phyloP scores from a whole-genome alignment of 2,888 invertebrate species.

The Drosophila mercatorum region DNA sequence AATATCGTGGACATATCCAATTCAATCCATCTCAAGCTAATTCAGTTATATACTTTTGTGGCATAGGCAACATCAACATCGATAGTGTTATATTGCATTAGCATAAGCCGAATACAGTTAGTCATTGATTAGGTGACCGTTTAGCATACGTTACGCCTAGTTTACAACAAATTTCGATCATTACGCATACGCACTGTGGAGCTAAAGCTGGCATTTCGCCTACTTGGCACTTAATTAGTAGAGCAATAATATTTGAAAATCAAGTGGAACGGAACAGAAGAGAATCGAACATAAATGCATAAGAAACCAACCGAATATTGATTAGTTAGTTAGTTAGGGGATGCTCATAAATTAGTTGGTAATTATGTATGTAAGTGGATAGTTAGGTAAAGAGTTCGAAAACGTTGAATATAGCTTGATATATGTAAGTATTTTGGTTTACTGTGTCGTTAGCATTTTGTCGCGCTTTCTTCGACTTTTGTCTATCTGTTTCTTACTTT shows the following conservation, averaged over 20 bases:
- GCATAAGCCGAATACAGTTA: constrained; percentile 38
- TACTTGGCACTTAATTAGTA: constrained; percentile 20
- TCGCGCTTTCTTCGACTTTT: constrained; percentile 57
- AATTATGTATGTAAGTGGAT: constrained; percentile 55
- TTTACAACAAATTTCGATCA: constrained; percentile 21
- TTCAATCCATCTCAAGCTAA: constrained; percentile 53
- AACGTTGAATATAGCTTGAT: constrained; percentile 47
- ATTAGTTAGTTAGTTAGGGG: constrained; percentile 43
- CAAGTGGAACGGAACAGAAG: constrained; percentile 37
- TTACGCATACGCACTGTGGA: constrained; percentile 53
- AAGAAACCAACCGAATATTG: constrained; percentile 30
- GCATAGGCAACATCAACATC: constrained; percentile 46
- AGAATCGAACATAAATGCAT: constrained; percentile 22
- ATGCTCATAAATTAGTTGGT: constrained; percentile 54
- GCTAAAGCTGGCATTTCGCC: constrained; percentile 27
- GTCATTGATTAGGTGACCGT: not conserved
- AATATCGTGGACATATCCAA: constrained; percentile 21
- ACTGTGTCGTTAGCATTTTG: constrained; percentile 59
- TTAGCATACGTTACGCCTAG: constrained; percentile 34
- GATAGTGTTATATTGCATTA: constrained; percentile 37
- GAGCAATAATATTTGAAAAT: constrained; percentile 21
- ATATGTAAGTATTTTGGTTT: constrained; percentile 50
- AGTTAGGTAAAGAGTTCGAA: constrained; percentile 53
- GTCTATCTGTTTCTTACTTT: constrained; percentile 71
- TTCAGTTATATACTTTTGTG: constrained; percentile 32